A percentile compares a stretch with the other conserved stretches of the same genome.
These are phyloP conservation scores for Pseudopleuronectes americanus DNA, from an alignment of 2,797 vertebrate genomes.

Conservation along the genomic window DNA sequence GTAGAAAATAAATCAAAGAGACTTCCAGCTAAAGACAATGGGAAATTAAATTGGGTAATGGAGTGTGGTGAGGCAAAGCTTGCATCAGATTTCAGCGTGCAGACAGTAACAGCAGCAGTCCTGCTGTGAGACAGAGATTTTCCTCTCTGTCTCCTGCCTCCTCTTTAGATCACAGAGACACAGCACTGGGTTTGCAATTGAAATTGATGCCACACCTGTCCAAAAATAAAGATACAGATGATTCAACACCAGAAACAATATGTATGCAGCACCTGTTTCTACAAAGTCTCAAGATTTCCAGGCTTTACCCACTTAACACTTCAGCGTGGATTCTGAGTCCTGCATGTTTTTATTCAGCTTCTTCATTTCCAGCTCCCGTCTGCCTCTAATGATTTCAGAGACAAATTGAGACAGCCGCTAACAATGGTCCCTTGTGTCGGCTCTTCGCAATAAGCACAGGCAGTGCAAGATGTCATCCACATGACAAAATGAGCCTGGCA, in stretches of 20 bases:
- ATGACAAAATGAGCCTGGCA: conserved; percentile 49
- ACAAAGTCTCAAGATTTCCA: background rate
- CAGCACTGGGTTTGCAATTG: background rate
- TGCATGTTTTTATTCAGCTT: conserved; percentile 23
- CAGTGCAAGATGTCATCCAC: conserved; percentile 44
- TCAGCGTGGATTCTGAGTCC: background rate
- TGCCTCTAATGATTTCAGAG: conserved; percentile 49
- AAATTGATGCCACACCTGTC: background rate
- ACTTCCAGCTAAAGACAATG: conserved; percentile 48
- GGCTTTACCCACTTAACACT: conserved; percentile 14
- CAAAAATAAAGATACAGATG: background rate
- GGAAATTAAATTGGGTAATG: conserved; percentile 77
- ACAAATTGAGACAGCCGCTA: conserved; percentile 48
- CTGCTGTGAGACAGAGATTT: conserved; percentile 54
- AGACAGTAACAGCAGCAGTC: conserved; percentile 36
- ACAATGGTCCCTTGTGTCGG: conserved; percentile 46
- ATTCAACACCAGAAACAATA: background rate
- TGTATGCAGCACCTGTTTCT: background rate
- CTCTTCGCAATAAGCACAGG: conserved; percentile 30
- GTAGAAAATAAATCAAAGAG: conserved; percentile 66
- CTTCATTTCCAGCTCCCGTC: conserved; percentile 21
- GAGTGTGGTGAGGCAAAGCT: conserved; percentile 57
- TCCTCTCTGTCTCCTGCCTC: conserved; percentile 21
- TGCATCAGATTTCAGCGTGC: conserved; percentile 56
- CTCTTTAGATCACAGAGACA: conserved; percentile 38